Percentiles rank a stretch among this genome's conserved stretches.
Evolutionary conservation across 2,113 vertebrate genomes (phyloP).

Genomic region (Buteo buteo): DNA sequence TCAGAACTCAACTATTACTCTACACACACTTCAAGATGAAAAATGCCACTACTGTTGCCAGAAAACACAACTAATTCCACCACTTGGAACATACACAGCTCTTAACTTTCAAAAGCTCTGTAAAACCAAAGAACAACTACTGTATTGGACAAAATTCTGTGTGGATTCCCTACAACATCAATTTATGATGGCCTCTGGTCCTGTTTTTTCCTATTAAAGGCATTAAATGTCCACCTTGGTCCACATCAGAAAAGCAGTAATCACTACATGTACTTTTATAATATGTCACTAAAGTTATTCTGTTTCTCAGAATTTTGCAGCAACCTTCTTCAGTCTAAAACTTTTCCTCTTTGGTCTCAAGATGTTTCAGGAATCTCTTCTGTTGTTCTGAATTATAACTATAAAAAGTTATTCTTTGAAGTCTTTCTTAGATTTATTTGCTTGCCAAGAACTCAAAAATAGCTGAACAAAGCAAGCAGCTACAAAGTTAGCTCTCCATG

Average conservation of each 20-base stretch:
- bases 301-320: background rate
- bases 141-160: background rate
- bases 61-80: background rate
- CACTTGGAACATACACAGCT: background rate
- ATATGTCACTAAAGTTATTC: background rate
- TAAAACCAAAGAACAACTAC: background rate
- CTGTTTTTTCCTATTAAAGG: background rate
- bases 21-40: background rate
- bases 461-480: slow-evolving; percentile 10
- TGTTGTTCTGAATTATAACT: background rate
- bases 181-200: background rate
- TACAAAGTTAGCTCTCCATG: background rate
- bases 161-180: background rate
- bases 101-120: background rate
- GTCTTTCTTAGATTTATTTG: slow-evolving; percentile 2
- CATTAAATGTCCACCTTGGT: background rate
- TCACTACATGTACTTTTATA: background rate
- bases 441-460: slow-evolving; percentile 39
- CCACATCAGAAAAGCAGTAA: background rate
- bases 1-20: background rate
- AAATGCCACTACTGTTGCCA: background rate
- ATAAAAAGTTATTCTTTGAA: slow-evolving; percentile 34
- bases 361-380: background rate
- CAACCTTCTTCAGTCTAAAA: background rate
- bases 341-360: background rate